phyloP scores from a whole-genome alignment of 2,797 vertebrate species.

The Clarias laeviceps region DNA sequence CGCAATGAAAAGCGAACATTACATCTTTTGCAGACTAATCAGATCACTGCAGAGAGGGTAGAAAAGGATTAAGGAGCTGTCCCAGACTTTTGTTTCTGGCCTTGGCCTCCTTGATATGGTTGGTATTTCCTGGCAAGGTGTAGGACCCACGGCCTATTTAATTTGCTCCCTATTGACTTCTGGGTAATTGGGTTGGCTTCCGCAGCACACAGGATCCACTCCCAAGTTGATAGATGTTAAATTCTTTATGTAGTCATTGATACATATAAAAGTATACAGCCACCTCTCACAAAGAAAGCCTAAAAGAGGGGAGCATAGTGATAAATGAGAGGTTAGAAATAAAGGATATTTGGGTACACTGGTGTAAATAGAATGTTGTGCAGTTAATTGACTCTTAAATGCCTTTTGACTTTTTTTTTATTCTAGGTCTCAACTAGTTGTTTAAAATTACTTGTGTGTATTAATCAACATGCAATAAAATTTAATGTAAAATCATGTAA shows the following conservation, averaged over 20 bases:
- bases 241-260: constrained; percentile 69
- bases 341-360: not conserved
- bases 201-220: constrained; percentile 73
- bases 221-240: constrained; percentile 72
- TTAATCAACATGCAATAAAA: not conserved
- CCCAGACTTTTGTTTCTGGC: constrained; percentile 70
- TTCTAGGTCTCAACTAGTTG: not conserved
- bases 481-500: not conserved
- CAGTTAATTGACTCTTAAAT: constrained; percentile 48
- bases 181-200: constrained; percentile 77
- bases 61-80: constrained; percentile 57
- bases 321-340: constrained; percentile 34
- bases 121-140: constrained; percentile 70
- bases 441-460: not conserved
- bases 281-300: constrained; percentile 36
- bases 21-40: constrained; percentile 73
- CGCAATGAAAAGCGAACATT: constrained; percentile 49
- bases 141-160: constrained; percentile 73
- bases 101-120: constrained; percentile 71
- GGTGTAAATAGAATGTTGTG: constrained; percentile 41
- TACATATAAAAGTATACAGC: constrained; percentile 64
- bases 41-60: constrained; percentile 62
- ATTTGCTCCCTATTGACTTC: constrained; percentile 81
- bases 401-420: not conserved
- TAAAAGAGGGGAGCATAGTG: constrained; percentile 23